Percentiles rank a stretch among this genome's conserved stretches.
These are phyloP conservation scores for Latrodectus elegans DNA, from an alignment of 2,888 invertebrate species.

Conservation along the genomic window DNA sequence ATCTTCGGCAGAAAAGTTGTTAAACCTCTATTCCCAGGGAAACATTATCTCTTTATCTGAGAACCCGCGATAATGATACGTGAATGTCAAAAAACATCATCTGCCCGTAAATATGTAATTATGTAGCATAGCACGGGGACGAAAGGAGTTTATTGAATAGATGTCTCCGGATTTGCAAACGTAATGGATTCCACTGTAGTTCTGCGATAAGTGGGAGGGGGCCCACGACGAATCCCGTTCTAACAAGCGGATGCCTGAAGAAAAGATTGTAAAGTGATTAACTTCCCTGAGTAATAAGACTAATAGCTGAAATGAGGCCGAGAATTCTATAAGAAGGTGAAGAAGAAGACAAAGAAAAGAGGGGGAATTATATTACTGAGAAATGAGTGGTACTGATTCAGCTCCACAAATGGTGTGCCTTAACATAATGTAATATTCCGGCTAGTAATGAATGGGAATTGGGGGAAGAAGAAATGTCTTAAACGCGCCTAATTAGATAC, in stretches of 20 bases:
- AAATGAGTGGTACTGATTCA: slow-evolving; percentile 67
- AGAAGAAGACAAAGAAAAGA: slow-evolving; percentile 38
- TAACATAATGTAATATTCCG: slow-evolving; percentile 60
- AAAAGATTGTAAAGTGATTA: slow-evolving; percentile 68
- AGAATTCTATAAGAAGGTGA: slow-evolving; percentile 36
- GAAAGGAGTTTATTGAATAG: slow-evolving; percentile 56
- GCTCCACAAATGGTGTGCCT: slow-evolving; percentile 55
- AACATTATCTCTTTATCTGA: slow-evolving; percentile 7
- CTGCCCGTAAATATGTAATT: slow-evolving; percentile 64
- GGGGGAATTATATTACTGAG: slow-evolving; percentile 59
- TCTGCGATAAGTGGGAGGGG: background rate
- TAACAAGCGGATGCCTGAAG: slow-evolving; percentile 37
- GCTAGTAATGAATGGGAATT: slow-evolving; percentile 62
- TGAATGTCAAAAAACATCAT: slow-evolving; percentile 52
- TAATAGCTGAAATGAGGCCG: slow-evolving; percentile 66
- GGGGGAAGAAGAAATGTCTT: slow-evolving; percentile 65
- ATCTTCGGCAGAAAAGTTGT: too few species aligned
- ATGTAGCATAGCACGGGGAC: slow-evolving; percentile 48
- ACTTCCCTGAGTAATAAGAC: slow-evolving; percentile 67
- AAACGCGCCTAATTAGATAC: slow-evolving; percentile 68
- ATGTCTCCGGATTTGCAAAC: slow-evolving; percentile 54
- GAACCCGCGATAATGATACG: slow-evolving; percentile 52
- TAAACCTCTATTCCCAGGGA: background rate
- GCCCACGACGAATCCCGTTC: background rate
- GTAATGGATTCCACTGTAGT: slow-evolving; percentile 52